Base-by-base conservation (phyloP, 2,797 vertebrate genomes). In the Crenuchus spilurus region DNA sequence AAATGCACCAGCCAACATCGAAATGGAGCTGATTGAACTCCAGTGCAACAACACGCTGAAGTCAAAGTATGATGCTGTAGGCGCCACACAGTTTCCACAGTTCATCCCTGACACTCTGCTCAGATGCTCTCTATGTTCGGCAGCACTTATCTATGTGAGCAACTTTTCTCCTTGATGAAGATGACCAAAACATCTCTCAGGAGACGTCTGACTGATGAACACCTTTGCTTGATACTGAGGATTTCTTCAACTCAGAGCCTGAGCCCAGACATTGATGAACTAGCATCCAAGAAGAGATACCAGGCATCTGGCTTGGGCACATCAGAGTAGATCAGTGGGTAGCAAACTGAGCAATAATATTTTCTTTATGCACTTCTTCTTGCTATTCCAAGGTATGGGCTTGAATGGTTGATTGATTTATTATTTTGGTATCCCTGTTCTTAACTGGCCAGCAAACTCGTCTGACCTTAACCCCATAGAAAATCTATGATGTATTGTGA, bases 211-310 rank as follows among this genome's bases (percentile, higher is more conserved):
- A 65, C 75, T 46, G 75, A 77, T 60, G 28, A 63, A 20, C 69
- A 71, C 61, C 51, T 77, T 24, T 48, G 66, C 9, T 73, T 63
- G 13, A 61, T 77, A 41, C 54, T 73, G 62, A 72, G 60, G 52
- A 49, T 76, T 24, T 54, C 68, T 58, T 64, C 46, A 70, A 26
- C 66, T 51, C 22, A 70, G 46, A 31, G 61, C 66, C 31, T 76
- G 0, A 76, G 55, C 37, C 66, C 64, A 39, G 61, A 63, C 57
- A 62, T 70, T 39, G 51, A 70, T 46, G 33, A 41, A 70, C 54
- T 69, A 49, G 65, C 39, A 37, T 33, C 66, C 44, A 76, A 69
- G 46, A 76, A 62, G 52, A 55, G 52, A 55, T 31, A 13, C 52
- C 52, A 55, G 26, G 52, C 31, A 16, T 55, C 52, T n/a, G 52